Evolutionary conservation across 2,113 vertebrate genomes (phyloP), one percentile per base, ranked within the genome.

Genomic region (Petrocephalus zakoni): DNA sequence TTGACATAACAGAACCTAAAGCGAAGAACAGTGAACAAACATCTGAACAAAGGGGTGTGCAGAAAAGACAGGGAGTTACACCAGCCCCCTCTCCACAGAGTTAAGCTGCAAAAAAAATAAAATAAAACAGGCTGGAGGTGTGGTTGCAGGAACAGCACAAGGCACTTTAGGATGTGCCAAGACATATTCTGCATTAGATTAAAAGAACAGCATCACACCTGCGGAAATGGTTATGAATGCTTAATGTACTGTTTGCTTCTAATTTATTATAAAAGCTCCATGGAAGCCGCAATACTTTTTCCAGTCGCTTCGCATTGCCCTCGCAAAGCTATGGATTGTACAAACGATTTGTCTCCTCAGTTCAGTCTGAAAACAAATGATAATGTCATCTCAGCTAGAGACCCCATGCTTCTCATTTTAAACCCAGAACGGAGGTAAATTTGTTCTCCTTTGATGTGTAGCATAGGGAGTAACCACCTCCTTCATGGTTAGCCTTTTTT

Each of bases 211-310:
- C 56, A 34, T 72, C 64, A 29, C 13, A 78, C 47, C n/a, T 87
- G 25, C 25, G 9, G 34, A 81, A 25, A 83, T 56, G 75, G 49
- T 55, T 58, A 82, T 82, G 49, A 55, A 19, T 42, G 49, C 53
- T 21, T 56, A 58, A 42, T 58, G 29, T 52, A 52, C 75, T 47
- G 87, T 53, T 56, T 56, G 51, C 15, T 17, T 2, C 5, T 37
- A 58, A 58, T 88, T 88, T 82, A 82, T 81, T 53, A 88, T 61
- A 83, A 88, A 88, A 56, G n/a, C n/a, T n/a, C n/a, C 29, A 34
- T 21, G 64, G 42, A 81, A 84, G 78, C 29, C 29, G 11, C 52
- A 81, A 64, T 88, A 46, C 17, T 58, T 49, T 37, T 34, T 84
- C 13, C 56, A 17, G 15, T 34, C 37, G 19, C 11, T 47, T 37